phyloP scores from a whole-genome alignment of 1,140 invertebrate genomes.

The Araneus ventricosus region DNA sequence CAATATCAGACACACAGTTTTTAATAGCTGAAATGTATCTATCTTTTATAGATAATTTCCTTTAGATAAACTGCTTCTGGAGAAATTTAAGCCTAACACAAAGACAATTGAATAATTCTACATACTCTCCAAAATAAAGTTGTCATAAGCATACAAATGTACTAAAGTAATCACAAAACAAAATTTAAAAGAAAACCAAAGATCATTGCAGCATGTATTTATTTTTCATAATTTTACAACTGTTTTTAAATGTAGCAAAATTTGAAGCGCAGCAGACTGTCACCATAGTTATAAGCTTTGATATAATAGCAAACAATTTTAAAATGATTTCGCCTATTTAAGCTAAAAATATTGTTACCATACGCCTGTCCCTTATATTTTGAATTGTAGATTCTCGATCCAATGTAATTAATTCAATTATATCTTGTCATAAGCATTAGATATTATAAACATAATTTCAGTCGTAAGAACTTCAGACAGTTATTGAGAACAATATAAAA shows the following conservation, averaged over 20 bases:
- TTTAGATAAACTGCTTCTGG: too few relatives aligned
- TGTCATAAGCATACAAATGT: not conserved
- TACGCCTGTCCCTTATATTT: not conserved
- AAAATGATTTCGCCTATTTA: not conserved
- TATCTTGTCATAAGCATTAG: too few relatives aligned
- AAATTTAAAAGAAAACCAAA: constrained; percentile 9
- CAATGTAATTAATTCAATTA: not conserved
- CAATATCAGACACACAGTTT: too few relatives aligned
- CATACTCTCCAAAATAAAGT: too few relatives aligned
- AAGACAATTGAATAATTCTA: too few relatives aligned
- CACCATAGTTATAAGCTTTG: not conserved
- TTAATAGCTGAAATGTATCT: too few relatives aligned
- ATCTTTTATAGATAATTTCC: too few relatives aligned
- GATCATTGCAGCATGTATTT: not conserved
- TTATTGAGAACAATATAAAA: too few relatives aligned
- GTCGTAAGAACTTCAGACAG: too few relatives aligned
- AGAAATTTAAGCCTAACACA: too few relatives aligned
- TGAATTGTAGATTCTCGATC: not conserved
- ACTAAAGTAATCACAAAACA: not conserved
- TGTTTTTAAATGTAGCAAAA: not conserved
- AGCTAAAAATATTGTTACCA: not conserved
- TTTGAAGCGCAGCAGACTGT: not conserved
- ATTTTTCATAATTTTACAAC: not conserved
- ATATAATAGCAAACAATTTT: not conserved
- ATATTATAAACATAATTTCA: too few relatives aligned